Base-by-base conservation (phyloP, 2,113 vertebrate genomes). In the Protomyctophum bolini region DNA sequence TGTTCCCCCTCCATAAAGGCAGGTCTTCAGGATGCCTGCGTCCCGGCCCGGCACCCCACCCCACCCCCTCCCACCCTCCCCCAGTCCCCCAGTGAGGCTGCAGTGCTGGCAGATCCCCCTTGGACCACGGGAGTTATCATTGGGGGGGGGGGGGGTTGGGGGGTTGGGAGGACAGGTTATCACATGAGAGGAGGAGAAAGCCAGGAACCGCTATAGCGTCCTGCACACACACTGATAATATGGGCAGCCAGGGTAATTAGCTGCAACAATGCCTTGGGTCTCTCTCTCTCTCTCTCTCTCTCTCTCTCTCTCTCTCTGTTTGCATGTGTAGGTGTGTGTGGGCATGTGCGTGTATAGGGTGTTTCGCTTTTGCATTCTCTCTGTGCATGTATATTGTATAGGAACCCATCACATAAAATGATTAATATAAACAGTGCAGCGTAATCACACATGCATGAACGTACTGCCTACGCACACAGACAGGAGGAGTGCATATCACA, bases 151-250 rank as follows among this genome's bases (percentile, higher is more conserved):
- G 85, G 83, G 21, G 68, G 76, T n/a, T n/a, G 57, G n/a, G 50
- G 84, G 85, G 83, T 47, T 74, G 83, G 81, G 72, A 61, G 81
- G 72, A 61, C 28, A 87, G 91, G 91, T 73, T 79, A 87, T 72
- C 90, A 66, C 66, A 58, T 65, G 0, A 33, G 67, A 64, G n/a
- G 51, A 3, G 29, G 63, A 68, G 72, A 68, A 85, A 73, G 66
- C 84, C 82, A 79, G 83, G 86, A 94, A 92, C 83, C 9, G 73
- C 71, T 63, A 21, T 21, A 29, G 8, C 78, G 72, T 83, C 83
- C 90, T 91, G 92, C 90, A 90, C 91, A 81, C 33, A 56, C 49
- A 86, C 76, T 78, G 87, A 92, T 88, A 89, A 68, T 9, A 86
- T 83, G 58, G 41, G 66, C 76, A 70, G 84, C 6, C 66, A 86